Base-by-base conservation (phyloP, 2,113 vertebrate genomes). In the Platysteira castanea region DNA sequence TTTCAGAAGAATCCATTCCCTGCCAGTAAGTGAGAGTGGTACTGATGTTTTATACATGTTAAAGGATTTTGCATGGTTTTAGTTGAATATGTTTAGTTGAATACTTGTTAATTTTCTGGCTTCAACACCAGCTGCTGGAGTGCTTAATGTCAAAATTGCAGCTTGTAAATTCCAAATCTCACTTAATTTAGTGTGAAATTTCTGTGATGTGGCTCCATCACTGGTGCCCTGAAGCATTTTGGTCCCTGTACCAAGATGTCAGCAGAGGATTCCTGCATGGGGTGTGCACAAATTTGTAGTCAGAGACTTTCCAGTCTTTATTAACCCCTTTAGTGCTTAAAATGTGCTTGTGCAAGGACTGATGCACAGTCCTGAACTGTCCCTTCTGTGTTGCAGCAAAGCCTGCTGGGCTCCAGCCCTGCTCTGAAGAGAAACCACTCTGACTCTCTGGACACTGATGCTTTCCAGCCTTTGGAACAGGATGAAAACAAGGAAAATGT, bases 401-500 rank as follows among this genome's bases (percentile, higher is more conserved):
- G 96, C 87, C 97, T 99, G 44, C 96, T 99, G 87, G 98, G 98
- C 2, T 98, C 92, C 83, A 99, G 99, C 37, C 99, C 99, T 6
- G 97, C 98, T 24, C 95, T 99, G 82, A 99, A 98, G 91, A 98
- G 98, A 78, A 99, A 95, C 89, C 93, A 96, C 30, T 94, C 94
- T 0, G 98, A 99, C 41, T 96, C 98, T 3, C 89, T 97, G n/a
- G 98, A 98, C 20, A 97, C 96, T 2, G 98, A 98, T 18, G 84
- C 97, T 74, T 99, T 99, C 49, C 96, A 97, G 8, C 90, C 83
- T 2, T 79, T 98, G 18, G 97, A 97, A 13, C 95, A 76, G 37
- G 97, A 79, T 56, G 98, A 98, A 39, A 98, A 99, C 92, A 99
- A 99, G 95, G 99, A 99, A 92, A 99, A 99, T 33, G 96, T 99